Conservation (phyloP, 2,113 vertebrate species). For the Colius striatus region DNA sequence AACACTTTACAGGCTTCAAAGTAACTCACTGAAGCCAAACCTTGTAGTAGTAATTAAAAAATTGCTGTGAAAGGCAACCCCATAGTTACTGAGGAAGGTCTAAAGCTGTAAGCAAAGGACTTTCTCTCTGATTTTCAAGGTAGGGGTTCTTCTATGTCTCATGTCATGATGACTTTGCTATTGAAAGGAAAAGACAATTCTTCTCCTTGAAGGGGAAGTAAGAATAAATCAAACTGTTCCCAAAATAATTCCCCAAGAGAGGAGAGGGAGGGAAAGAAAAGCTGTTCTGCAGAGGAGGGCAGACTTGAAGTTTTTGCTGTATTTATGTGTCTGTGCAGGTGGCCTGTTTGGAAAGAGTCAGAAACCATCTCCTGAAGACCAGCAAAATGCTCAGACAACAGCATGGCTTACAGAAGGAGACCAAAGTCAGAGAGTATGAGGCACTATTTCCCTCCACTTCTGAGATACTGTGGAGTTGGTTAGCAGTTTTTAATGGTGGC, state of each 20-base stretch:
- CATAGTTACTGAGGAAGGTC: not conserved
- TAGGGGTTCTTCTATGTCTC: not conserved
- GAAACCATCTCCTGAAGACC: conserved; percentile 85
- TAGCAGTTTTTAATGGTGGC: not conserved
- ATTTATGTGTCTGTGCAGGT: conserved; percentile 71
- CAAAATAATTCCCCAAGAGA: not conserved
- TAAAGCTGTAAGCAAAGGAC: not conserved
- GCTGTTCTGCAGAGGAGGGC: not conserved
- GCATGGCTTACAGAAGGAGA: conserved; percentile 77
- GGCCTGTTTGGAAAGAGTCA: conserved; percentile 71
- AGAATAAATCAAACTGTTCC: not conserved
- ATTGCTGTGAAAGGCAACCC: not conserved
- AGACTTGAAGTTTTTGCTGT: not conserved
- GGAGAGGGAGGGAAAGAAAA: fast-evolving
- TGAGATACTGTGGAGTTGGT: not conserved
- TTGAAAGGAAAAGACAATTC: not conserved
- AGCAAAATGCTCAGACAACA: conserved; percentile 85
- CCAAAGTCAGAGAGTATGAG: conserved; percentile 91
- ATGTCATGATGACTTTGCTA: not conserved
- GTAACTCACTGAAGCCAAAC: not conserved
- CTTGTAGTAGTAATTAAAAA: not conserved
- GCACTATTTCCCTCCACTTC: not conserved
- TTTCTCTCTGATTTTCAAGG: not conserved
- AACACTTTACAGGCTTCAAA: not conserved
- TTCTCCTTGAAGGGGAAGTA: not conserved